Conservation (phyloP, 1,140 invertebrate genomes). For the Drosophila setifemur region DNA sequence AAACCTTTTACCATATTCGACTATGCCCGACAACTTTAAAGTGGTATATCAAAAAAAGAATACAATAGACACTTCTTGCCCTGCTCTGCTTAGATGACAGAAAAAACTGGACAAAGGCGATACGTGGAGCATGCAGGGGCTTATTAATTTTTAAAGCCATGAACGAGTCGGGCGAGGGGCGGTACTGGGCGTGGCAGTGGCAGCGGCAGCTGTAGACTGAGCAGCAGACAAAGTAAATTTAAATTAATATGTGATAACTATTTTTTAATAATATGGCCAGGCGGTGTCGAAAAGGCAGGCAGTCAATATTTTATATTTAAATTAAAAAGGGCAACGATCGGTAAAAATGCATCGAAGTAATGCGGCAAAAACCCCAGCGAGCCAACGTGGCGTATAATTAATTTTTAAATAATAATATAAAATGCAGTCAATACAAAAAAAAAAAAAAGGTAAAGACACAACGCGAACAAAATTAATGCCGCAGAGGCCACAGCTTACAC, state of each 20-base stretch:
- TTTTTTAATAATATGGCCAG: slow-evolving; percentile 42
- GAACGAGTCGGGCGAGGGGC: too few relatives aligned
- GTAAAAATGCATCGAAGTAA: slow-evolving; percentile 37
- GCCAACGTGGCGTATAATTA: slow-evolving; percentile 66
- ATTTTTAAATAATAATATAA: slow-evolving; percentile 77
- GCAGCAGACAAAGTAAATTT: slow-evolving; percentile 22
- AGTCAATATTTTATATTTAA: slow-evolving; percentile 57
- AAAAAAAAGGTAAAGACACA: slow-evolving; percentile 16
- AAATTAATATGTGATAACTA: slow-evolving; percentile 49
- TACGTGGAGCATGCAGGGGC: background rate
- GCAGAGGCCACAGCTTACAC: background rate
- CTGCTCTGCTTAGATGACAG: background rate
- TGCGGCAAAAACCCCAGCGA: slow-evolving; percentile 37
- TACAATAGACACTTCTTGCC: background rate
- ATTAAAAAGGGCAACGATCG: slow-evolving; percentile 42
- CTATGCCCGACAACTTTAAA: too few relatives aligned
- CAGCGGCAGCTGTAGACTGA: background rate
- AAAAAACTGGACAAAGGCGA: background rate
- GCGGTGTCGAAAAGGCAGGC: slow-evolving; percentile 7
- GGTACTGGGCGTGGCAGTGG: background rate
- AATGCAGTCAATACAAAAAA: slow-evolving; percentile 60
- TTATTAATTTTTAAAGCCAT: slow-evolving; percentile 21
- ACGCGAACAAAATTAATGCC: background rate
- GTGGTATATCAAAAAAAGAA: too few relatives aligned
- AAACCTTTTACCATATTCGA: too few relatives aligned